Evolutionary conservation across 2,113 vertebrate genomes (phyloP).

Genomic region (Tragelaphus strepsiceros): DNA sequence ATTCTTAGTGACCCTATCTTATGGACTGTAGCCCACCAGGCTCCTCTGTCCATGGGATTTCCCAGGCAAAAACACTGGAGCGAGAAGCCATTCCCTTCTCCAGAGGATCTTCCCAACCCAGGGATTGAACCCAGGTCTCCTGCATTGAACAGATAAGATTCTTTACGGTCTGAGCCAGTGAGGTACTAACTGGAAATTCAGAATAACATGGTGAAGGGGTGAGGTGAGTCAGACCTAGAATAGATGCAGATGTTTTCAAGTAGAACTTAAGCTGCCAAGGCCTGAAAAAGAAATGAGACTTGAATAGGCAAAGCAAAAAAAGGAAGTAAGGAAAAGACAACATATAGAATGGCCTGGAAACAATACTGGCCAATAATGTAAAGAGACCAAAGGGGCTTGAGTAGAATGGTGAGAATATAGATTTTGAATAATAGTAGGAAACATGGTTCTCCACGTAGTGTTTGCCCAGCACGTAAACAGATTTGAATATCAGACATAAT

Average conservation of each 20-base stretch:
- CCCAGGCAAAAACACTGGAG: not conserved
- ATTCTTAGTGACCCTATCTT: not conserved
- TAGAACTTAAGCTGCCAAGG: not conserved
- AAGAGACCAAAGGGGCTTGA: not conserved
- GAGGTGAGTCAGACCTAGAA: not conserved
- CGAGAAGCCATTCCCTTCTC: not conserved
- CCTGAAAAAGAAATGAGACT: conserved; percentile 29
- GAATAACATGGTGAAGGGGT: not conserved
- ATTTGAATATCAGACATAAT: not conserved
- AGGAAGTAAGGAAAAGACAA: conserved; percentile 23
- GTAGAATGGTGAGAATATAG: conserved; percentile 28
- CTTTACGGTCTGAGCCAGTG: not conserved
- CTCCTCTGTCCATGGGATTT: not conserved
- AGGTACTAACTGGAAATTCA: conserved; percentile 1
- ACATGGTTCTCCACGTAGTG: not conserved
- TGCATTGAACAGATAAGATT: not conserved
- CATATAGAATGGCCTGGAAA: not conserved
- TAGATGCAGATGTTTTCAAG: conserved; percentile 9
- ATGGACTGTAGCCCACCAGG: not conserved
- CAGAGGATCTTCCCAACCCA: not conserved
- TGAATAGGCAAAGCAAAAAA: conserved; percentile 35
- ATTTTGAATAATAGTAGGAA: conserved; percentile 48
- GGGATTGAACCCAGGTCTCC: not conserved
- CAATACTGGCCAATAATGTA: conserved; percentile 10
- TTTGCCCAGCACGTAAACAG: conserved; percentile 19